Percentiles rank a stretch among this genome's conserved stretches.
Conservation (phyloP, 2,888 invertebrate genomes). For the Chymomyza fuscimana region DNA sequence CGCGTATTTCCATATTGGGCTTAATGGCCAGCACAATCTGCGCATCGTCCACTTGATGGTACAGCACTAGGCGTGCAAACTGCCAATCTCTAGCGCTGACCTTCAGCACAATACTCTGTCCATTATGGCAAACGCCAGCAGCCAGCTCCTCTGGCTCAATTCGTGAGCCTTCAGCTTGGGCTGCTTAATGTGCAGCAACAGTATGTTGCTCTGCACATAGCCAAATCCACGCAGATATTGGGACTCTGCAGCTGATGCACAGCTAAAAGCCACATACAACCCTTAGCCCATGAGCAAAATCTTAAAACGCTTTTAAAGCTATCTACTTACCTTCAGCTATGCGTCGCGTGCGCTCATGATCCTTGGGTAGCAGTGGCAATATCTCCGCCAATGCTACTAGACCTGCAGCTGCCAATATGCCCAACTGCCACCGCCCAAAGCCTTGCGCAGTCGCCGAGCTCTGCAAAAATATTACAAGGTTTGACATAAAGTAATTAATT, state of each 20-base stretch:
- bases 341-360: constrained; percentile 86
- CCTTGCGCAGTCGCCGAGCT: constrained; percentile 90
- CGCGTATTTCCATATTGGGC: no score
- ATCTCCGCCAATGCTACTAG: constrained; percentile 90
- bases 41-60: constrained; percentile 86
- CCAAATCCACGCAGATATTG: constrained; percentile 83
- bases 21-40: constrained; percentile 85
- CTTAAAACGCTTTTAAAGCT: background rate
- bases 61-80: constrained; percentile 85
- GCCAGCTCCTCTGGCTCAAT: constrained; percentile 80
- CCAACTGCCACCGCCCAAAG: constrained; percentile 94
- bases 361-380: constrained; percentile 85
- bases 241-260: constrained; percentile 83
- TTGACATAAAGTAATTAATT: constrained; percentile 14
- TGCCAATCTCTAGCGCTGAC: constrained; percentile 82
- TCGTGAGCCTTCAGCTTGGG: constrained; percentile 81
- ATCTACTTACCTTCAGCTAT: constrained; percentile 84
- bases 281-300: background rate
- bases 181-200: constrained; percentile 84
- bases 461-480: constrained; percentile 78
- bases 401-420: constrained; percentile 94
- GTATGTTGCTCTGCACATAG: constrained; percentile 87
- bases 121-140: constrained; percentile 79
- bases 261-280: constrained; percentile 6
- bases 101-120: constrained; percentile 81